Percentiles rank a stretch among this genome's conserved stretches.
Evolutionary conservation across 2,888 invertebrate species (phyloP).

Genomic region (Caenorhabditis sp.): DNA sequence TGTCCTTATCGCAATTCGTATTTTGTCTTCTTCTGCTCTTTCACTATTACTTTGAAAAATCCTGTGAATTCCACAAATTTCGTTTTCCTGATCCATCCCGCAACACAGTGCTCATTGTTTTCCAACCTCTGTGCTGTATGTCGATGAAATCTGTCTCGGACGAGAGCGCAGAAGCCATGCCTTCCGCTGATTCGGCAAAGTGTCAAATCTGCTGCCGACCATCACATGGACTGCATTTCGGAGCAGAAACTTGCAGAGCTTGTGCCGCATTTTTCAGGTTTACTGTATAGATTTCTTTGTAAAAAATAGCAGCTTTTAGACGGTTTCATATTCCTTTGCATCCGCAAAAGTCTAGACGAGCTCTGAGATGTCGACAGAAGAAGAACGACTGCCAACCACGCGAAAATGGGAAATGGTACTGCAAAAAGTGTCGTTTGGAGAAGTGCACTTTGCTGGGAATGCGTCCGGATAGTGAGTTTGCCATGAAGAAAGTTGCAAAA

Average conservation of each 20-base stretch:
- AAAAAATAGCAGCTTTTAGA: conserved; percentile 26
- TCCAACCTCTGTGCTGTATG: too few species aligned
- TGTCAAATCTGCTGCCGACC: conserved; percentile 36
- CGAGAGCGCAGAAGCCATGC: too few species aligned
- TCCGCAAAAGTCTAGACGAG: neutral
- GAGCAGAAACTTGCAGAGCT: conserved; percentile 34
- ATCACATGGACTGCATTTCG: conserved; percentile 49
- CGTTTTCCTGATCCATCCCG: too few species aligned
- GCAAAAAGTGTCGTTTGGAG: conserved; percentile 28
- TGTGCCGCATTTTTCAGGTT: conserved; percentile 42
- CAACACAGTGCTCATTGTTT: too few species aligned
- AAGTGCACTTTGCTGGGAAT: conserved; percentile 27
- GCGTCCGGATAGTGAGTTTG: conserved; percentile 35
- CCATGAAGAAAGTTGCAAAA: neutral
- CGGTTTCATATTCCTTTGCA: neutral
- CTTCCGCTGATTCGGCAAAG: neutral
- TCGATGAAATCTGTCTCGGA: too few species aligned
- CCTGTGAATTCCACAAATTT: too few species aligned
- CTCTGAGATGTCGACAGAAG: conserved; percentile 16
- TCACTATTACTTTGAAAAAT: too few species aligned
- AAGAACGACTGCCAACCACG: conserved; percentile 14
- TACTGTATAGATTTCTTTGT: neutral
- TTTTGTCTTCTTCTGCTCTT: too few species aligned
- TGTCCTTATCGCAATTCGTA: too few species aligned
- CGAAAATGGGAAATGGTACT: conserved; percentile 25